Evolutionary conservation across 2,113 vertebrate genomes (phyloP).

Genomic region (Grallaria varia): DNA sequence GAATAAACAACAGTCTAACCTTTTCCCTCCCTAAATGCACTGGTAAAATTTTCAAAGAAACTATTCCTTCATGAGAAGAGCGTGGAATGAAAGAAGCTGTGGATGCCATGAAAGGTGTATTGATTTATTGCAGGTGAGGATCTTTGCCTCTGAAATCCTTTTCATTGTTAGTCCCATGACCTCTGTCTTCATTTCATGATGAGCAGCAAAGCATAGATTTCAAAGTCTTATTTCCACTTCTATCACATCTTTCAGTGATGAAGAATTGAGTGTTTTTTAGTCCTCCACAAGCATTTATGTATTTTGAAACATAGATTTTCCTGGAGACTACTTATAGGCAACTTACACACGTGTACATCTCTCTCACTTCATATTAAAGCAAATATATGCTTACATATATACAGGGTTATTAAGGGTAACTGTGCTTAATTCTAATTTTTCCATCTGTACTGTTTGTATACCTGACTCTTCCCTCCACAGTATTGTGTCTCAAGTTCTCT

Average conservation of each 20-base stretch:
- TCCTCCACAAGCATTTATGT: neutral
- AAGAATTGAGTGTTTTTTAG: neutral
- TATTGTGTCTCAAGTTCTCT: neutral
- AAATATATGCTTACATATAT: neutral
- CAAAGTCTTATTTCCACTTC: neutral
- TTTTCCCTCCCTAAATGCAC: neutral
- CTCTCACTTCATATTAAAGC: neutral
- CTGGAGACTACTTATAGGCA: neutral
- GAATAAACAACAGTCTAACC: neutral
- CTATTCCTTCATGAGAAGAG: neutral
- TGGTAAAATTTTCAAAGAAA: neutral
- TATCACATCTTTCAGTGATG: neutral
- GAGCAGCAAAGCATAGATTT: neutral
- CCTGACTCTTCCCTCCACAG: neutral
- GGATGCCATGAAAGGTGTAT: neutral
- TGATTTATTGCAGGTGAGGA: neutral
- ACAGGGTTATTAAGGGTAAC: neutral
- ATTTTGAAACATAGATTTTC: neutral
- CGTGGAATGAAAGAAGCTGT: neutral
- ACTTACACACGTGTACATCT: neutral
- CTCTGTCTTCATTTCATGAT: neutral
- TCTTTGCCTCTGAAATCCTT: neutral
- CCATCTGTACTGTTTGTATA: neutral
- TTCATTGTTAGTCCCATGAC: neutral
- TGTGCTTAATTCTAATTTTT: neutral